Conservation (phyloP, 2,888 invertebrate species). For the Prosopocoilus inquinatus region DNA sequence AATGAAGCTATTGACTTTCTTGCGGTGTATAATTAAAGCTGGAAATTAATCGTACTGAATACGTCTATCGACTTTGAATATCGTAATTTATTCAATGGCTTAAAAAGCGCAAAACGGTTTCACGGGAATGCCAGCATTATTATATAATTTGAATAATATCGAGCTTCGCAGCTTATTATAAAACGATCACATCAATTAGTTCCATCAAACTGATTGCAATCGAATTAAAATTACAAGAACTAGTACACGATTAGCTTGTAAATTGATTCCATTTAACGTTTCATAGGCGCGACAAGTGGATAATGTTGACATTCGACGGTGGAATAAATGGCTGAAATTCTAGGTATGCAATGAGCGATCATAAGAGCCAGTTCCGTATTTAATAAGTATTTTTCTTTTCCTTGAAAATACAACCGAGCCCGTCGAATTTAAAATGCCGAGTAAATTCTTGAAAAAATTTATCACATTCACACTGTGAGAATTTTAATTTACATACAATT, state of each 20-base stretch:
- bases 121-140: neutral
- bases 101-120: neutral
- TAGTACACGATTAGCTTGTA: slow-evolving; percentile 3
- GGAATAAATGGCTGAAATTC: neutral
- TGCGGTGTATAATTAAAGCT: neutral
- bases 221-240: slow-evolving; percentile 24
- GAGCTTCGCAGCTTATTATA: neutral
- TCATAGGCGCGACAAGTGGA: slow-evolving; percentile 1
- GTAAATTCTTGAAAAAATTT: too few species aligned
- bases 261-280: slow-evolving; percentile 1
- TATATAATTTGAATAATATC: slow-evolving; percentile 2
- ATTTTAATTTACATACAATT: too few species aligned
- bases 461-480: too few species aligned
- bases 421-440: too few species aligned
- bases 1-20: too few species aligned
- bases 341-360: neutral
- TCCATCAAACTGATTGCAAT: slow-evolving; percentile 32
- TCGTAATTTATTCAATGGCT: neutral
- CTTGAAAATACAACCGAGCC: too few species aligned
- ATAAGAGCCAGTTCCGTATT: too few species aligned
- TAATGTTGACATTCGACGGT: neutral
- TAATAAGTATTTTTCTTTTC: too few species aligned
- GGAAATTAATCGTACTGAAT: neutral
- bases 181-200: slow-evolving; percentile 33
- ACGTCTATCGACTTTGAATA: neutral